Conservation (phyloP, 2,888 invertebrate species). For the Hydraecia micacea region DNA sequence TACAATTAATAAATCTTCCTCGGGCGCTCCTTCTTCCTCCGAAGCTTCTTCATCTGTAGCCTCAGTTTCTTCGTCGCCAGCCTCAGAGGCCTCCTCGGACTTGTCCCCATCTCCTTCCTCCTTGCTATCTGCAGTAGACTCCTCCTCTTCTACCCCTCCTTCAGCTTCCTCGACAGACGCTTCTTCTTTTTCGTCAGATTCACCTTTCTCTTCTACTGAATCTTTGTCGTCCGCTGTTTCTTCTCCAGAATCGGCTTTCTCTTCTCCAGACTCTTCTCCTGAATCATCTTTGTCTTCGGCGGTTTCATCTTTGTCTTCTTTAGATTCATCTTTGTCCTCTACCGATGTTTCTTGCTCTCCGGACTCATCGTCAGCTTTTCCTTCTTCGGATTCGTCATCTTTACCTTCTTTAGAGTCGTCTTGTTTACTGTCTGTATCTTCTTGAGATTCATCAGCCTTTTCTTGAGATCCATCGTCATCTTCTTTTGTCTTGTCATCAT, state of each 20-base stretch:
- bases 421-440: constrained; percentile 64
- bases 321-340: constrained; percentile 67
- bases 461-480: constrained; percentile 86
- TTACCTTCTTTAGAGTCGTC: constrained; percentile 72
- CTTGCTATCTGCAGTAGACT: constrained; percentile 57
- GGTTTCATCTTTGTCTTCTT: constrained; percentile 70
- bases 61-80: constrained; percentile 73
- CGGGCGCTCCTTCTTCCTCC: constrained; percentile 89
- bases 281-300: constrained; percentile 77
- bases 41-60: constrained; percentile 58
- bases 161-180: constrained; percentile 71
- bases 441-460: constrained; percentile 78
- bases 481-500: constrained; percentile 76
- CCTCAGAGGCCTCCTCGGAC: constrained; percentile 71
- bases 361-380: constrained; percentile 77
- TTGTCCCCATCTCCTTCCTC: constrained; percentile 68
- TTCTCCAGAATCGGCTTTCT: constrained; percentile 78
- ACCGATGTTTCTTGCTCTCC: constrained; percentile 73
- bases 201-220: constrained; percentile 71
- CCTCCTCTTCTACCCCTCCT: constrained; percentile 67
- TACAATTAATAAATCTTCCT: constrained; percentile 92
- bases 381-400: constrained; percentile 73
- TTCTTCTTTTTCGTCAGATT: constrained; percentile 73
- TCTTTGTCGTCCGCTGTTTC: constrained; percentile 73
- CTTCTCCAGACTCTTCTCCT: constrained; percentile 76